Conservation (phyloP, 2,113 vertebrate genomes). For the Pteruthius melanotis region DNA sequence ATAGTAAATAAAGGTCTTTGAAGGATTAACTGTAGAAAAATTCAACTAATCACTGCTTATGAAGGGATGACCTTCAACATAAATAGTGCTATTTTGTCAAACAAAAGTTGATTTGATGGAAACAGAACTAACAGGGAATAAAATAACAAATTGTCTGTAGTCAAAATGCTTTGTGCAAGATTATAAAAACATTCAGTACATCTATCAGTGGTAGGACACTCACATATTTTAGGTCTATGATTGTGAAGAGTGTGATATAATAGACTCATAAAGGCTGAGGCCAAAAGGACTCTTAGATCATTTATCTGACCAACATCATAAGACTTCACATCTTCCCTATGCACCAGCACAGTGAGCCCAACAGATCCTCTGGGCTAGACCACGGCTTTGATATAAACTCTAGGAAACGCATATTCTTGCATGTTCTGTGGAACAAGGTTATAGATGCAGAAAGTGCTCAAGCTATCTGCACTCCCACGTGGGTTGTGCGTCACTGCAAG, state of each 20-base stretch:
- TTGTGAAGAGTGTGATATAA: background rate
- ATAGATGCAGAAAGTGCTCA: background rate
- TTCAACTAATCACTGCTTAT: slow-evolving; percentile 43
- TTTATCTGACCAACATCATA: background rate
- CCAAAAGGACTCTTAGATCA: background rate
- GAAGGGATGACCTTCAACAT: slow-evolving; percentile 53
- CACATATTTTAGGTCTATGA: slow-evolving; percentile 7
- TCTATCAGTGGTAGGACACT: background rate
- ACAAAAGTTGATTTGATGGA: slow-evolving; percentile 11
- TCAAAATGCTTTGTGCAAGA: slow-evolving; percentile 44
- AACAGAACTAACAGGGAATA: slow-evolving; percentile 46
- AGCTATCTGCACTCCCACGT: background rate
- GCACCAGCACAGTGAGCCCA: background rate
- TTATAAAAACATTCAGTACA: slow-evolving; percentile 40
- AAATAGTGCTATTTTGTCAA: slow-evolving; percentile 40
- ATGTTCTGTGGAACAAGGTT: background rate
- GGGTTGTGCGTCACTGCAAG: background rate
- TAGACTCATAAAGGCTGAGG: background rate
- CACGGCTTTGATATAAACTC: background rate
- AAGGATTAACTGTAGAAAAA: slow-evolving; percentile 41
- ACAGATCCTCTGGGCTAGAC: background rate
- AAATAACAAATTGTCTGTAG: slow-evolving; percentile 34
- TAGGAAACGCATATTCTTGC: background rate
- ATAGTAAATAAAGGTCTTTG: slow-evolving; percentile 42
- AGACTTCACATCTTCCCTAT: background rate